phyloP scores from a whole-genome alignment of 2,113 vertebrate species.

The Antechinus flavipes region DNA sequence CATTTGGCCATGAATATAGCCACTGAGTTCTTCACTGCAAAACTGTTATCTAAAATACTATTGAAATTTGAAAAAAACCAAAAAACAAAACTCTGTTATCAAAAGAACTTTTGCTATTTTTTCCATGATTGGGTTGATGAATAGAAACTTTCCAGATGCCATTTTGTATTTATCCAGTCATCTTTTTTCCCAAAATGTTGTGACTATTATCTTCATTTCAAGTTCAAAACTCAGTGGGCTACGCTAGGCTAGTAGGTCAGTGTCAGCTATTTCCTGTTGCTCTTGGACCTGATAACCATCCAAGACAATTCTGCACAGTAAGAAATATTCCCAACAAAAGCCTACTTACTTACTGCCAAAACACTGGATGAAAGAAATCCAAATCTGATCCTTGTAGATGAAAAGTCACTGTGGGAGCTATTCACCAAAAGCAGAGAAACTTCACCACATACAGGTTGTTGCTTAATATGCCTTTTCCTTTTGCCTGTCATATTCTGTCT shows the following conservation, averaged over 20 bases:
- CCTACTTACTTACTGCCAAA: slow-evolving; percentile 55
- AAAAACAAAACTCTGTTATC: neutral
- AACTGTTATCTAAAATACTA: neutral
- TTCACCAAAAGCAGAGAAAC: neutral
- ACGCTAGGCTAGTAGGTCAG: slow-evolving; percentile 73
- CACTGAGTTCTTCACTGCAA: slow-evolving; percentile 3
- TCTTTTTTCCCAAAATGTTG: slow-evolving; percentile 36
- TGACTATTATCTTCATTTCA: slow-evolving; percentile 38
- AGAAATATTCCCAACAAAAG: slow-evolving; percentile 71
- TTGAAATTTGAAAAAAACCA: too few relatives aligned
- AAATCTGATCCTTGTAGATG: slow-evolving; percentile 46
- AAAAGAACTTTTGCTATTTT: slow-evolving; percentile 36
- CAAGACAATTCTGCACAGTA: slow-evolving; percentile 63
- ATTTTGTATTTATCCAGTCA: slow-evolving; percentile 13
- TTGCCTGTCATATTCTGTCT: neutral
- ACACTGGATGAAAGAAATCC: slow-evolving; percentile 34
- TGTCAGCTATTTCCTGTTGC: slow-evolving; percentile 83
- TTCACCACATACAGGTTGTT: neutral
- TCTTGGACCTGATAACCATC: slow-evolving; percentile 72
- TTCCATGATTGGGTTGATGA: neutral
- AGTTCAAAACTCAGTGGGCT: slow-evolving; percentile 67
- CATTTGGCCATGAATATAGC: neutral
- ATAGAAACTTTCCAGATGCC: slow-evolving; percentile 49
- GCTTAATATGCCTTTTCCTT: neutral
- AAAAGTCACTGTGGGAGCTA: neutral